Conservation (phyloP, 2,113 vertebrate species). For the Nannobrachium achirus region DNA sequence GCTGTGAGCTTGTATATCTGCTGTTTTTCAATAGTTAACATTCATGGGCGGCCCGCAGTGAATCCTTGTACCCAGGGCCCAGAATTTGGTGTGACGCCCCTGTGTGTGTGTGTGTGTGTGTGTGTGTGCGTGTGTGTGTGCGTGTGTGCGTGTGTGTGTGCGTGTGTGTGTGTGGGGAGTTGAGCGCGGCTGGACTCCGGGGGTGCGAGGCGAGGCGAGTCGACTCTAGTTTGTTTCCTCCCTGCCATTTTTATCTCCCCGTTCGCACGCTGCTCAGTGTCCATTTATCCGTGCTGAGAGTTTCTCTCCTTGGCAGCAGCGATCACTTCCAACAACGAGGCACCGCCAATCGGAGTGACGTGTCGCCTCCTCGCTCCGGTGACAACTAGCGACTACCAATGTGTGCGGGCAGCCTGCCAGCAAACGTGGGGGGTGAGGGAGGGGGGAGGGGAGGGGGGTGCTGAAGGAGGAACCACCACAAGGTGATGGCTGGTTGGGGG, state of each 20-base stretch:
- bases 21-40: too few relatives aligned
- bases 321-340: slow-evolving; percentile 72
- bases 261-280: slow-evolving; percentile 66
- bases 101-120: too few relatives aligned
- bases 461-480: not conserved
- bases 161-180: too few relatives aligned
- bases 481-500: not conserved
- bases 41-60: too few relatives aligned
- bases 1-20: too few relatives aligned
- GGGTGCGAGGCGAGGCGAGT: not conserved
- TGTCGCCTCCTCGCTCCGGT: slow-evolving; percentile 71
- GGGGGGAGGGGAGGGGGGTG: slow-evolving; percentile 3
- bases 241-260: slow-evolving; percentile 66
- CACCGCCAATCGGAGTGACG: slow-evolving; percentile 64
- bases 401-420: slow-evolving; percentile 70
- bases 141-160: too few relatives aligned
- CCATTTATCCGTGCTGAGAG: slow-evolving; percentile 65
- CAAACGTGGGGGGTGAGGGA: slow-evolving; percentile 35
- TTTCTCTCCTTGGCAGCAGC: slow-evolving; percentile 68
- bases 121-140: too few relatives aligned
- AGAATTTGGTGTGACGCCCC: too few relatives aligned
- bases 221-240: slow-evolving; percentile 60
- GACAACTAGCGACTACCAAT: slow-evolving; percentile 74
- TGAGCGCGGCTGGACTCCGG: slow-evolving; percentile 24
- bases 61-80: too few relatives aligned